Conservation (phyloP, 2,797 vertebrate species). For the Saxicola maurus region DNA sequence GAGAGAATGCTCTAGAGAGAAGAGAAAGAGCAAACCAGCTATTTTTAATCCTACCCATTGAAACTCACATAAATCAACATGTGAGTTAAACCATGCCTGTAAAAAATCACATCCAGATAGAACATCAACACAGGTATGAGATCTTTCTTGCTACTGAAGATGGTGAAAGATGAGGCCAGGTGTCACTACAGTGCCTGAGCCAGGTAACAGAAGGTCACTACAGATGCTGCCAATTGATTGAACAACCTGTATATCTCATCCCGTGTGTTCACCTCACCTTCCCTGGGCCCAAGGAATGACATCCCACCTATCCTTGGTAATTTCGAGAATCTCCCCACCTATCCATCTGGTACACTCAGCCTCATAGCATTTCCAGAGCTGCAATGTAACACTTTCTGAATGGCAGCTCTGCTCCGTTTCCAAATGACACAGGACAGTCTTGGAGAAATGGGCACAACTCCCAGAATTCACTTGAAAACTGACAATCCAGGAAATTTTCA, state of each 20-base stretch:
- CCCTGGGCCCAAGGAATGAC: not conserved
- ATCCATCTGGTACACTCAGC: too few species aligned
- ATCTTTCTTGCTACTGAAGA: not conserved
- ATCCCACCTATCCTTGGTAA: not conserved
- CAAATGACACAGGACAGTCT: not conserved
- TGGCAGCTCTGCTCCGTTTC: rapidly evolving
- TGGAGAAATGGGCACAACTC: rapidly evolving
- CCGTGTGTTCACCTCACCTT: not conserved
- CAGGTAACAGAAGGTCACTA: not conserved
- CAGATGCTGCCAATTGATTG: not conserved
- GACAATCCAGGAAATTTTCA: not conserved
- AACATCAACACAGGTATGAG: not conserved
- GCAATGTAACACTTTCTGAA: not conserved
- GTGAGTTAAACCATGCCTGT: not conserved
- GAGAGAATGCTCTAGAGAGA: not conserved
- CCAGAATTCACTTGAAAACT: not conserved
- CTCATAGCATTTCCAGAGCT: not conserved
- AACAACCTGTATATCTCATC: not conserved
- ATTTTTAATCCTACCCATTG: not conserved
- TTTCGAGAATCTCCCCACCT: not conserved
- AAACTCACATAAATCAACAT: not conserved
- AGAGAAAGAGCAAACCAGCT: not conserved
- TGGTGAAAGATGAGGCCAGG: not conserved
- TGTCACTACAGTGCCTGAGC: not conserved
- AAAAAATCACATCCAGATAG: not conserved